Evolutionary conservation across 2,888 invertebrate genomes (phyloP), one percentile per base, ranked within the genome.

Genomic region (Alviniconcha strummeri): DNA sequence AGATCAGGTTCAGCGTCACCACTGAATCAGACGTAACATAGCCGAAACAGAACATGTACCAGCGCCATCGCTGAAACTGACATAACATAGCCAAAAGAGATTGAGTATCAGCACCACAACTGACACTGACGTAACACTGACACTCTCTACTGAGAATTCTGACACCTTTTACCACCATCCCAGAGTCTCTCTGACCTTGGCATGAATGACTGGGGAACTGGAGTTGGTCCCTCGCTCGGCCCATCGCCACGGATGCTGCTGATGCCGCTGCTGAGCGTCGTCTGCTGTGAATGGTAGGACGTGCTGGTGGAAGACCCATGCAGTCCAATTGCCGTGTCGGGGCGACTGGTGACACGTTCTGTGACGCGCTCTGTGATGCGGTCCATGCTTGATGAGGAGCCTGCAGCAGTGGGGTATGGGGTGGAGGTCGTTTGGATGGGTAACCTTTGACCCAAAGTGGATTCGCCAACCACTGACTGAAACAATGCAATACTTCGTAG

Each of bases 161-260:
- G 36, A 36, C 36, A 36, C 36, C 36, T 36, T 36, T 36, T 36
- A 36, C 36, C 36, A 36, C 36, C 36, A 36, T 36, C 36, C 36
- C 36, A 36, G 36, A 36, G 36, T 36, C 36, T 8, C 13, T 60
- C 60, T 60, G 86, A 92, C 91, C 91, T 90, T 15, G 92, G 92
- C 79, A 90, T 84, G 76, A 91, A 90, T 54, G 91, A 89, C 86
- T 91, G 91, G 5, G 91, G 90, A 15, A 90, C 88, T 0, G 91
- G 90, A 57, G 89, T 89, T 0, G 90, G 90, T 4, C 90, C 90
- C 4, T 85, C 87, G 84, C 90, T 90, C 72, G 86, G 81, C 56
- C 87, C 80, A 11, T 89, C 91, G 82, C 89, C 87, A 72, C 89
- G 90, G 13, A 93, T 91, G 85, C 92, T 91, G 86, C 92, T 92